phyloP scores from a whole-genome alignment of 2,113 vertebrate species.

The Puffinus mauretanicus region DNA sequence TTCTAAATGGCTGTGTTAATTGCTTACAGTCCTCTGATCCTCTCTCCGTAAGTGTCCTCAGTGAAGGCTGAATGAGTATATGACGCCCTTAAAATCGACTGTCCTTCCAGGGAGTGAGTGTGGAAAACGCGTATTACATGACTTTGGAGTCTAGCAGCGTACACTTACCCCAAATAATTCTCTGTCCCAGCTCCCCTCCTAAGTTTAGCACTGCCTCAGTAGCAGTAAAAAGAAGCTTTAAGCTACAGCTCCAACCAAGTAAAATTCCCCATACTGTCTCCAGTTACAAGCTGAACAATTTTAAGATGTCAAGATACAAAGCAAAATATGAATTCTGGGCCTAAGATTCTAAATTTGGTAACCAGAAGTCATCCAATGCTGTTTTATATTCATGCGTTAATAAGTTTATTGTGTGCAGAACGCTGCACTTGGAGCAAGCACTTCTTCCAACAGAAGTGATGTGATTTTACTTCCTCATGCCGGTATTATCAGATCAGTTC shows the following conservation, averaged over 20 bases:
- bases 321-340: not conserved
- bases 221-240: not conserved
- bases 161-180: not conserved
- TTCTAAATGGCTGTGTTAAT: conserved; percentile 39
- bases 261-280: not conserved
- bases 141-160: not conserved
- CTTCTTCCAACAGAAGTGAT: not conserved
- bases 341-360: not conserved
- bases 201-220: not conserved
- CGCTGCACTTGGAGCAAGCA: not conserved
- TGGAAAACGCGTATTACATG: fast-evolving
- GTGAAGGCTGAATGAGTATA: not conserved
- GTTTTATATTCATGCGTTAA: not conserved
- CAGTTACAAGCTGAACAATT: not conserved
- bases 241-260: not conserved
- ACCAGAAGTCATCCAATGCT: not conserved
- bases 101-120: not conserved
- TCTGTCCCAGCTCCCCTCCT: not conserved
- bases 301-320: not conserved
- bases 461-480: not conserved
- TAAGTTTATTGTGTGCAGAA: not conserved
- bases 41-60: not conserved
- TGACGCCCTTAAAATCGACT: not conserved
- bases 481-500: not conserved
- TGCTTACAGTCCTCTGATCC: not conserved